Evolutionary conservation across 30 jellyfish, hydroid and myxozoan species (phyloP), one percentile per base, ranked within the genome.

Genomic region (Cassiopea andromeda): DNA sequence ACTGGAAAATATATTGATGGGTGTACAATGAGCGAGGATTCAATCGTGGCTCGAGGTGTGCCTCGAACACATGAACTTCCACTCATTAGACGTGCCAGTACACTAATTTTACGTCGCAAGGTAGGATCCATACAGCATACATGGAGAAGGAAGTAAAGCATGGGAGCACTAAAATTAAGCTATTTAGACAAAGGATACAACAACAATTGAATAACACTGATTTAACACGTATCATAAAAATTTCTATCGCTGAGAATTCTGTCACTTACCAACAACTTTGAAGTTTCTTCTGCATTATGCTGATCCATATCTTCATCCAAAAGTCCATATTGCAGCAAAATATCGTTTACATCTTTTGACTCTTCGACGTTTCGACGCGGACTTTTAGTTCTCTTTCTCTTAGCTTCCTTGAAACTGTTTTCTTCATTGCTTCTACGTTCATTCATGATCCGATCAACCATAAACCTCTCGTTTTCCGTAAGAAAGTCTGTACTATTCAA

Each of bases 301-400:
- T 46, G 81, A 16, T 80, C 44, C 54, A 87, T 14, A 4, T 87
- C 94, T n/a, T 87, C 85, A 54, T 87, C 94, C 44, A 87, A 48
- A 14, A 87, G 38, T 6, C 94, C 94, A 78, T 87, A 87, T 75
- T 87, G 90, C 82, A 60, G 47, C 73, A 87, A 73, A 7, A 87
- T 87, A 27, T 60, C 94, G 8, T 87, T 50, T 46, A 87, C 90
- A 71, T 87, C 94, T 54, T 54, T 49, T 14, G 84, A 57, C 9
- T 71, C 86, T 38, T 61, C 71, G 43, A 14, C 38, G 60, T n/a
- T 54, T 2, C 16, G 14, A 48, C 6, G 69, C 3, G 84, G 88
- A 67, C 91, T 87, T 68, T 38, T 69, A 0, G 54, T 68, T 9
- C 90, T 72, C 80, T 69, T 73, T 38, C 82, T 77, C 50, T 78